Evolutionary conservation across 2,797 vertebrate genomes (phyloP).

Genomic region (Melanotaenia nigrans): DNA sequence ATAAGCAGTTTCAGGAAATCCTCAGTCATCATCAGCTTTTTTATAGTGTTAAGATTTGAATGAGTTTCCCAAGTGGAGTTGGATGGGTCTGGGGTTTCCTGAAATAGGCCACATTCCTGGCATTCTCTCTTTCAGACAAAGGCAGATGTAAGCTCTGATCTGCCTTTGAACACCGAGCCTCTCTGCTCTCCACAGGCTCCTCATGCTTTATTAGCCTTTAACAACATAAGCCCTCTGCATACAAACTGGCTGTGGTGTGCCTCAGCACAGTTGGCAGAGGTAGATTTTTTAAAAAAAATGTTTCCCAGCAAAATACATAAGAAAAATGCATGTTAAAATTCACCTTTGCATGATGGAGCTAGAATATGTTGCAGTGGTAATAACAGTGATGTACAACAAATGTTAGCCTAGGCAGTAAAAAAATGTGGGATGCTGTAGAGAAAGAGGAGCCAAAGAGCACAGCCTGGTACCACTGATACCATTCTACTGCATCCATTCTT

Average conservation of each 20-base stretch:
- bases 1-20: slow-evolving; percentile 50
- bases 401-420: slow-evolving; percentile 50
- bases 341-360: slow-evolving; percentile 20
- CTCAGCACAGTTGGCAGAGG: slow-evolving; percentile 42
- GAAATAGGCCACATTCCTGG: slow-evolving; percentile 80
- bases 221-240: slow-evolving; percentile 68
- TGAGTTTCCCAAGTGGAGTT: slow-evolving; percentile 57
- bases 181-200: slow-evolving; percentile 68
- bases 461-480: slow-evolving; percentile 39
- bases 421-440: slow-evolving; percentile 44
- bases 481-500: slow-evolving; percentile 58
- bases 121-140: slow-evolving; percentile 79
- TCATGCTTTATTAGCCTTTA: slow-evolving; percentile 75
- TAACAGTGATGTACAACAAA: slow-evolving; percentile 53
- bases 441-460: slow-evolving; percentile 40
- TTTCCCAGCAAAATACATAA: slow-evolving; percentile 21
- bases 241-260: slow-evolving; percentile 53
- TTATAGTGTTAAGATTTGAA: slow-evolving; percentile 50
- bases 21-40: slow-evolving; percentile 67
- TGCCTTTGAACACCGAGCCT: slow-evolving; percentile 70
- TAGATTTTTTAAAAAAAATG: slow-evolving; percentile 14
- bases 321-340: slow-evolving; percentile 33
- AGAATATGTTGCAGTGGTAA: slow-evolving; percentile 47
- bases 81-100: slow-evolving; percentile 65
- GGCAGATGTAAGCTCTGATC: slow-evolving; percentile 75